Evolutionary conservation across 2,888 invertebrate species (phyloP).

Genomic region (Hedychridium roseum): DNA sequence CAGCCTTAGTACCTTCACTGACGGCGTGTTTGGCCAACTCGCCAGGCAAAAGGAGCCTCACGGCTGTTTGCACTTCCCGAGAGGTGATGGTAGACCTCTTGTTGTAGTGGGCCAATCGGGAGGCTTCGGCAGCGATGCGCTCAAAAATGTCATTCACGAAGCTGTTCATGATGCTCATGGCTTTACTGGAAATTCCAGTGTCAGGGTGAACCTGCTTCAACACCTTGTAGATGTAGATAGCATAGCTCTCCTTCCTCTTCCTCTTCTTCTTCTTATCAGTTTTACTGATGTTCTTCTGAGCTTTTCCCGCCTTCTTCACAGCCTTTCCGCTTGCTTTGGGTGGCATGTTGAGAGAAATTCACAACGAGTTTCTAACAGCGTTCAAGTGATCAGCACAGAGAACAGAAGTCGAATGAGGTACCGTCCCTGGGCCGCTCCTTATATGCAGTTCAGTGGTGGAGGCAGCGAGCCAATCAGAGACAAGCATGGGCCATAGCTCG

Average conservation of each 20-base stretch:
- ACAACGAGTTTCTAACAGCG: no score
- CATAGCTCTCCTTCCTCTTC: conserved; percentile 69
- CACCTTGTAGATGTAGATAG: conserved; percentile 72
- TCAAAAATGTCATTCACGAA: conserved; percentile 81
- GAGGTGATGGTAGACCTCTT: conserved; percentile 74
- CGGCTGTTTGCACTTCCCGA: conserved; percentile 75
- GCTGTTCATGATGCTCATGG: conserved; percentile 79
- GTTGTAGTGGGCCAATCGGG: conserved; percentile 70
- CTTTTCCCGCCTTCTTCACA: conserved; percentile 68
- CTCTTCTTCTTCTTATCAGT: conserved; percentile 68
- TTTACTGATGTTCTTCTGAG: conserved; percentile 69
- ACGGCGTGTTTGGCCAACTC: conserved; percentile 78
- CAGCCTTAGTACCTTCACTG: conserved; percentile 73
- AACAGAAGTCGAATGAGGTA: no score
- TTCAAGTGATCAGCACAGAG: no score
- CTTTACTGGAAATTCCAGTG: conserved; percentile 74
- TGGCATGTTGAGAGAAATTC: no score
- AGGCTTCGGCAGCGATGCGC: conserved; percentile 74
- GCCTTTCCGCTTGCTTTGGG: conserved; percentile 58
- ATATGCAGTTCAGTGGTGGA: no score
- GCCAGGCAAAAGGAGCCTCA: conserved; percentile 74
- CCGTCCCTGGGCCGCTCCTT: no score
- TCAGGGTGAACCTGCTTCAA: conserved; percentile 71
- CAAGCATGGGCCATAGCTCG: no score
- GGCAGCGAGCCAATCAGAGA: no score